Percentiles rank a stretch among this genome's conserved stretches.
Conservation (phyloP, 2,113 vertebrate species). For the Ochotona curzoniae region DNA sequence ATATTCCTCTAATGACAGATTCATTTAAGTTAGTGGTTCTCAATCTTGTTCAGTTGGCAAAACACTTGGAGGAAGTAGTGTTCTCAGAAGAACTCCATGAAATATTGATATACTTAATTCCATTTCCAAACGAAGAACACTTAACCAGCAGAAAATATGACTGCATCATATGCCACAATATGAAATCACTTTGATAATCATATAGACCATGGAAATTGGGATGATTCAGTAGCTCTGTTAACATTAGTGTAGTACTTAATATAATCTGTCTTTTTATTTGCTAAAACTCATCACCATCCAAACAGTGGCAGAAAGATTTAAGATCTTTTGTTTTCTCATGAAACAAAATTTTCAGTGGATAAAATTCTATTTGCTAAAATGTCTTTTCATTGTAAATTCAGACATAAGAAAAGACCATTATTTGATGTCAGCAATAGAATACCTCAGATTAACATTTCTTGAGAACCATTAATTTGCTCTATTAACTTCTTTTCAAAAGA, state of each 20-base stretch:
- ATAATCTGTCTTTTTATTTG: constrained; percentile 25
- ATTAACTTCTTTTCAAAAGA: constrained; percentile 32
- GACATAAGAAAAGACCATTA: constrained; percentile 17
- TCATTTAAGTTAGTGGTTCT: constrained; percentile 59
- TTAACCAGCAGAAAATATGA: constrained; percentile 52
- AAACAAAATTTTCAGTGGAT: background rate
- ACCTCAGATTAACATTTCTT: constrained; percentile 6
- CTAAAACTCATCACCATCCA: background rate
- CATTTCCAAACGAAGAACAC: constrained; percentile 58
- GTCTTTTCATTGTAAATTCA: constrained; percentile 49
- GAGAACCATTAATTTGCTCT: constrained; percentile 48
- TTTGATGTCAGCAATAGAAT: constrained; percentile 29
- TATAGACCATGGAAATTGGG: background rate
- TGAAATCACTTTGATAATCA: constrained; percentile 44
- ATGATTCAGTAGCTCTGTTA: constrained; percentile 11
- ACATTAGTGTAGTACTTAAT: constrained; percentile 24
- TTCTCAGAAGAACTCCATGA: constrained; percentile 62
- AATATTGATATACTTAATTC: constrained; percentile 70
- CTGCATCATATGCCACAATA: background rate
- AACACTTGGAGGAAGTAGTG: constrained; percentile 57
- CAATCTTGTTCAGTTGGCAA: constrained; percentile 59
- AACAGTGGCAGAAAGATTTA: constrained; percentile 15
- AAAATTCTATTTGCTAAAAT: constrained; percentile 1
- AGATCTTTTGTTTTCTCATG: constrained; percentile 34
- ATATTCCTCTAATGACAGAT: constrained; percentile 45